Evolutionary conservation across 2,113 vertebrate species (phyloP), one percentile per base, ranked within the genome.

Genomic region (Pelusios castaneus): DNA sequence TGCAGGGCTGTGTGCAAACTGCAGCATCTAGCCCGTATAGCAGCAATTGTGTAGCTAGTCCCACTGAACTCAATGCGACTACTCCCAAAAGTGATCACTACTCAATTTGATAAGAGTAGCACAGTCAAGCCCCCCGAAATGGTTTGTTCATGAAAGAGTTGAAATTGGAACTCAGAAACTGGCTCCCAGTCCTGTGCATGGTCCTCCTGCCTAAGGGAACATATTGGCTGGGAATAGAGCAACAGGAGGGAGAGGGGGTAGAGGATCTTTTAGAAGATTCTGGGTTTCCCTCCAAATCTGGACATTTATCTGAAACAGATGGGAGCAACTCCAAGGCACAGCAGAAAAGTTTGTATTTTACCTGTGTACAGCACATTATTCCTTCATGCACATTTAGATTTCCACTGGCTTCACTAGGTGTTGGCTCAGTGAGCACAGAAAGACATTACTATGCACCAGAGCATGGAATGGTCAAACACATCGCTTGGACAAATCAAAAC

Each of bases 301-400:
- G 49, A 84, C 10, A 79, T 25, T 84, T n/a, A 85, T 55, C 3
- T 79, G 55, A 77, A 94, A n/a, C 8, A n/a, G 5, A n/a, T 2
- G 2, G 47, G 43, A 89, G 8, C 38, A 84, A 79, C 73, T 41
- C 7, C 11, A 4, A 85, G 12, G 67, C 55, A 13, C 47, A 67
- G 0, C 0, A 47, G 7, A 43, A 31, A 75, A 1, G 2, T 43
- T 29, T 3, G 76, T 4, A 24, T 2, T 84, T 24, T 22, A 3
- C 25, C 29, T 84, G 43, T 27, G 13, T 4, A 11, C 3, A 79
- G 82, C 84, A 80, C 70, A 11, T 2, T 38, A 22, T 2, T 86
- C 49, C 25, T 76, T 89, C 13, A 2, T 16, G 58, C 55, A 14
- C n/a, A 87, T 91, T 89, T 51, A 82, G 82, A 77, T 38, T 3